A percentile compares a stretch with the other conserved stretches of the same genome.
Conservation (phyloP, 2,113 vertebrate species). For the Capreolus pygargus region DNA sequence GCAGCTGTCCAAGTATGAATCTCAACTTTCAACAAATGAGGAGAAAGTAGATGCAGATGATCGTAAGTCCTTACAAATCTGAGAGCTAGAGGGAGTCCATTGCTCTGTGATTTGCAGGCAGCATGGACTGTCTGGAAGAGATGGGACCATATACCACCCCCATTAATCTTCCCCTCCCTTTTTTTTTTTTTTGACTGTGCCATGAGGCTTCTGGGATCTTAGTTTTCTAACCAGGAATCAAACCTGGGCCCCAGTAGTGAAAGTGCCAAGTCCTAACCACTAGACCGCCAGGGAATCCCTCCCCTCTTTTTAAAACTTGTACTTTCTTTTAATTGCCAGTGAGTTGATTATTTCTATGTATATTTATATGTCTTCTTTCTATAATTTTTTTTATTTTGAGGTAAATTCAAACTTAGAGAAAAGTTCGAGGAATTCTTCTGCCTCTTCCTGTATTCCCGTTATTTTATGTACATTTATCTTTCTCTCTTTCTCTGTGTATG, state of each 20-base stretch:
- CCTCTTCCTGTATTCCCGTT: neutral
- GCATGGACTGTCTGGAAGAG: neutral
- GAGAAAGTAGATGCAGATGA: slow-evolving; percentile 88
- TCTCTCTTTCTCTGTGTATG: neutral
- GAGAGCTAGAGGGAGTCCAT: neutral
- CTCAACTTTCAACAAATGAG: slow-evolving; percentile 84
- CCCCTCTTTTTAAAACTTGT: neutral
- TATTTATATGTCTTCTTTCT: neutral
- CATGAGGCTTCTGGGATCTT: neutral
- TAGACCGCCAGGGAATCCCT: neutral
- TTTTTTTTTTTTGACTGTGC: neutral
- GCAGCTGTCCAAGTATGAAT: slow-evolving; percentile 79
- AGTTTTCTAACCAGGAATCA: neutral
- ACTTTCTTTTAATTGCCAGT: neutral
- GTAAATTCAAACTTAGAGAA: neutral
- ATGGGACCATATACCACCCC: neutral
- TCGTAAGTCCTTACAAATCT: slow-evolving; percentile 82
- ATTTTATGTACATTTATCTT: neutral
- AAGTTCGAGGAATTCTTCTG: neutral
- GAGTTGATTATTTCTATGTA: neutral
- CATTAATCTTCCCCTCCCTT: neutral
- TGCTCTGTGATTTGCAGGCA: neutral
- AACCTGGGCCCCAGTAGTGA: neutral
- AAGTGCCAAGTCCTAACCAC: neutral
- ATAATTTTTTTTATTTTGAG: neutral